These are phyloP conservation scores for Nebria salina DNA, from an alignment of 2,888 invertebrate species.

Conservation along the genomic window DNA sequence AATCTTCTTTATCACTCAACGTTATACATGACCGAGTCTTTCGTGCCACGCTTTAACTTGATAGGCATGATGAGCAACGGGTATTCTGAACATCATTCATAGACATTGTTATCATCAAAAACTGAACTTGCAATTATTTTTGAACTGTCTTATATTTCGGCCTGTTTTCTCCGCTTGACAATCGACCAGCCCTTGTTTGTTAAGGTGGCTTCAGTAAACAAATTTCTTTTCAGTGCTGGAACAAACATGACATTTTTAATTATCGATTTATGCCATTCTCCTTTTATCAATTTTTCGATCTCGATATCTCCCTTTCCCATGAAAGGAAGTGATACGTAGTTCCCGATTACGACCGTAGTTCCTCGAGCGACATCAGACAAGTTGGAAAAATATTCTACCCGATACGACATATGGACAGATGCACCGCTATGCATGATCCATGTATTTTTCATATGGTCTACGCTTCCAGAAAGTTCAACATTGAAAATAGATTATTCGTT, in stretches of 20 bases:
- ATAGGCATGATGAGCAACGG: slow-evolving; percentile 29
- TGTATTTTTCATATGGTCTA: slow-evolving; percentile 24
- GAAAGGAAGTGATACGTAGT: slow-evolving; percentile 49
- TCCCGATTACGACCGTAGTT: slow-evolving; percentile 49
- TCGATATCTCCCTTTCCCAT: slow-evolving; percentile 50
- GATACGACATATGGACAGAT: slow-evolving; percentile 50
- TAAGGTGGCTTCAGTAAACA: slow-evolving; percentile 55
- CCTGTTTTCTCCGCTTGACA: slow-evolving; percentile 50
- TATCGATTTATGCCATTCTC: slow-evolving; percentile 49
- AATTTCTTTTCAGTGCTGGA: slow-evolving; percentile 54
- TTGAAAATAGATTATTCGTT: slow-evolving; percentile 25
- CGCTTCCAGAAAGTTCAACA: not conserved
- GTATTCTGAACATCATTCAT: slow-evolving; percentile 49
- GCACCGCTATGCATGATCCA: slow-evolving; percentile 53
- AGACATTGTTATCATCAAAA: slow-evolving; percentile 51
- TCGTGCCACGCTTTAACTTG: slow-evolving; percentile 24
- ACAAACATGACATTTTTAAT: slow-evolving; percentile 55
- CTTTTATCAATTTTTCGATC: slow-evolving; percentile 51
- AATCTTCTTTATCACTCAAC: too few species aligned
- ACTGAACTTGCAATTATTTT: slow-evolving; percentile 44
- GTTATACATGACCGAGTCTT: too few species aligned
- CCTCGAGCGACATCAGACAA: slow-evolving; percentile 39
- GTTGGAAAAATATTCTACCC: slow-evolving; percentile 45
- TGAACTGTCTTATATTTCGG: slow-evolving; percentile 48
- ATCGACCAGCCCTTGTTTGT: slow-evolving; percentile 52